Percentiles rank a stretch among this genome's conserved stretches.
Conservation (phyloP, 2,888 invertebrate genomes). For the Deilephila porcellus region DNA sequence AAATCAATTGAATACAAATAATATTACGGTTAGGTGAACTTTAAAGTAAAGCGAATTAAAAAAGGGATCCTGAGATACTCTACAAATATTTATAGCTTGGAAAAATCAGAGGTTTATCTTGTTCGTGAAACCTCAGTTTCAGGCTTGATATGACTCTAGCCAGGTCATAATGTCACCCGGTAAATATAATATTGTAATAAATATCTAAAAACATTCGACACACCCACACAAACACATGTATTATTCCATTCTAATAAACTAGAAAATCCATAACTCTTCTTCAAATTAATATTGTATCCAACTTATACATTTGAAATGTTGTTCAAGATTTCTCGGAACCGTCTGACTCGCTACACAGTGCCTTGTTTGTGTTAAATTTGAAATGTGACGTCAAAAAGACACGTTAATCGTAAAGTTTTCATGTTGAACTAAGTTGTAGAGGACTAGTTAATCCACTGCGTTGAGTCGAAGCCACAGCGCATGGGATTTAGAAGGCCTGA, state of each 20-base stretch:
- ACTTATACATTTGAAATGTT: slow-evolving; percentile 20
- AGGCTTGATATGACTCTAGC: too few species aligned
- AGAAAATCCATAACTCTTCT: not conserved
- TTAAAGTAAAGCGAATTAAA: too few species aligned
- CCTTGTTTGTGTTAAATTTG: slow-evolving; percentile 33
- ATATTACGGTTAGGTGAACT: too few species aligned
- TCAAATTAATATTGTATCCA: not conserved
- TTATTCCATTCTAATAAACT: not conserved
- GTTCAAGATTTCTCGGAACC: slow-evolving; percentile 17
- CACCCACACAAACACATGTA: not conserved
- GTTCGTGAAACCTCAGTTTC: too few species aligned
- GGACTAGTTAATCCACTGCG: slow-evolving; percentile 65
- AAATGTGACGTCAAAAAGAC: slow-evolving; percentile 44
- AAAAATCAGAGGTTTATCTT: too few species aligned
- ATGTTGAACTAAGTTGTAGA: slow-evolving; percentile 44
- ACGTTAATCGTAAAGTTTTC: slow-evolving; percentile 57
- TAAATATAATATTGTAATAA: not conserved
- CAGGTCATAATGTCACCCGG: too few species aligned
- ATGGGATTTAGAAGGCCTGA: not conserved
- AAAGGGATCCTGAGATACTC: too few species aligned
- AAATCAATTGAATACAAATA: too few species aligned
- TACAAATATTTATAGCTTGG: too few species aligned
- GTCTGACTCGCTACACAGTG: slow-evolving; percentile 19
- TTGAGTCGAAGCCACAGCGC: slow-evolving; percentile 61
- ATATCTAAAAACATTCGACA: not conserved